These are phyloP conservation scores for Urocynchramus pylzowi DNA, from an alignment of 2,113 vertebrate genomes.

Conservation along the genomic window DNA sequence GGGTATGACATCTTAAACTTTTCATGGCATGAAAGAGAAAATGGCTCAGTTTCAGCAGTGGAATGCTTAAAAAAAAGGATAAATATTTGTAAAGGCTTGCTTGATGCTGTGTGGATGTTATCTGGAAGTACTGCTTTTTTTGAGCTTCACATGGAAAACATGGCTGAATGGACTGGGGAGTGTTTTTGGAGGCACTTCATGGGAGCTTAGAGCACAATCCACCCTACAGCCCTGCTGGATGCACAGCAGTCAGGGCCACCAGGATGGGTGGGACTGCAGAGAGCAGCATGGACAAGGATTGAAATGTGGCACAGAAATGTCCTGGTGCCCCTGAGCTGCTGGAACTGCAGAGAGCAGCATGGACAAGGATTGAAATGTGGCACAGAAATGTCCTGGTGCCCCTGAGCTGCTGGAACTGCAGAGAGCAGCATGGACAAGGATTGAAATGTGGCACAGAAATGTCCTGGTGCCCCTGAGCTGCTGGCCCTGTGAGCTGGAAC, in stretches of 20 bases:
- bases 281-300: too few species aligned
- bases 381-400: not conserved
- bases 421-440: not conserved
- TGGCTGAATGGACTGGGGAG: not conserved
- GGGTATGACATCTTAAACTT: not conserved
- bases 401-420: not conserved
- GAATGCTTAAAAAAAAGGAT: not conserved
- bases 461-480: not conserved
- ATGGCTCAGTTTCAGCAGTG: not conserved
- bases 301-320: too few species aligned
- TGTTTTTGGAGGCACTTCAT: fast-evolving
- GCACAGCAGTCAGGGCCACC: not conserved
- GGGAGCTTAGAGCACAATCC: not conserved
- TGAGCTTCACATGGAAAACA: not conserved
- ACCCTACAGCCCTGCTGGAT: not conserved
- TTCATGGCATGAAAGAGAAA: not conserved
- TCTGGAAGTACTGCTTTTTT: not conserved
- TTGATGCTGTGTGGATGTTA: not conserved
- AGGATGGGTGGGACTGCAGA: not conserved
- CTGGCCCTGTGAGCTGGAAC: not conserved
- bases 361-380: not conserved
- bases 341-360: too few species aligned
- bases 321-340: too few species aligned
- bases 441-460: not conserved
- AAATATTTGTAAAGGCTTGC: not conserved